Evolutionary conservation across 2,888 invertebrate genomes (phyloP), one percentile per base, ranked within the genome.

Genomic region (Actias luna): DNA sequence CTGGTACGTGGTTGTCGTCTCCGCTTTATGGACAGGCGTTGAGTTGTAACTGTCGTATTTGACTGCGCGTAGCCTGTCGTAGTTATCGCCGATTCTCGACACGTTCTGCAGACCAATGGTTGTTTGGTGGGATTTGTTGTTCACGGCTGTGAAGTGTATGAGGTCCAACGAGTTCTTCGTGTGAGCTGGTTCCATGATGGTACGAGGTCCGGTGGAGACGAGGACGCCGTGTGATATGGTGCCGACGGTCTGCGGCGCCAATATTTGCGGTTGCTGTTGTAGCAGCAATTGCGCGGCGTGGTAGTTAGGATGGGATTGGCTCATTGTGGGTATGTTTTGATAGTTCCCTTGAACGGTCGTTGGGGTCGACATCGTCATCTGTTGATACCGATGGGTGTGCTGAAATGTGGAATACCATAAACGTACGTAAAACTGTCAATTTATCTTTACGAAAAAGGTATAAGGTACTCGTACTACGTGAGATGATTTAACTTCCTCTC

Each of bases 281-380:
- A 76, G 71, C 59, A 80, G 69, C 67, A 73, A 67, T 1, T 63
- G 66, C 22, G 46, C 63, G 58, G 57, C 5, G 64, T 73, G 75
- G 71, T 79, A 80, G 71, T 79, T 81, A 16, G 88, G 92, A 64
- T 89, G 90, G 16, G 88, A 89, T 58, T 89, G 92, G 71, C 85
- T 84, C 91, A 92, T 91, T 52, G 83, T 80, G 10, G 87, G 76
- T 74, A 84, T 73, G 80, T 86, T 87, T 65, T 88, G 89, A 72
- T 89, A 88, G 75, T 80, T 85, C 76, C 82, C 72, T 57, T 76
- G 84, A 1, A 70, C 77, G 2, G 80, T 70, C 4, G 82, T 70
- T 1, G 91, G 92, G 5, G 91, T 85, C 0, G 93, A 92, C 68
- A 88, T 77, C 1, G 93, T 84, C 90, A 92, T 90, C 46, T 76